Evolutionary conservation across 2,888 invertebrate species (phyloP), one percentile per base, ranked within the genome.

Genomic region (Neocrepidodera transversa): DNA sequence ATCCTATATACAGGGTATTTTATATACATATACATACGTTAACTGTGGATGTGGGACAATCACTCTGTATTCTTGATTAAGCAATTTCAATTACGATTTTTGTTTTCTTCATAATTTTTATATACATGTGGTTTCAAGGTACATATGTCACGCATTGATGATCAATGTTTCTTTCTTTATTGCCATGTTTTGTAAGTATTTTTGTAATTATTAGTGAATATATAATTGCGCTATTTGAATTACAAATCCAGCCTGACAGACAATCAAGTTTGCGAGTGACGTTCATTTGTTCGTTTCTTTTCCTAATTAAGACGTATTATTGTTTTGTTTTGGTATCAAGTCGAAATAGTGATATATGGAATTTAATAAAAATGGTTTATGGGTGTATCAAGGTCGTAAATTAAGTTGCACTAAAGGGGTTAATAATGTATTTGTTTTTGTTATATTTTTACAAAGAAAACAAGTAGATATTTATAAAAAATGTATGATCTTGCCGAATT

Each of bases 81-180:
- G 56, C 26, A 58, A 61, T 45, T 26, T 30, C 10, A 40, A 32
- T 32, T 32, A 32, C 11, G 3, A 42, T 42, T 42, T 42, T 42
- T 10, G 18, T 52, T 16, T 43, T 62, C 57, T 53, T 59, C 47
- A 30, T 54, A 52, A 42, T 53, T 48, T 62, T 58, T 47, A 40
- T 51, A 49, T 50, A 11, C 11, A 28, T 45, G n/a, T n/a, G 51
- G 23, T 42, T 65, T 51, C 63, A 56, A 62, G 64, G 64, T 60
- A n/a, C n/a, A n/a, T n/a, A 49, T 63, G 60, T 58, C 54, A 64
- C 58, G 60, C 60, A 43, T 45, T 60, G 60, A n/a, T 62, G 57
- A 47, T 13, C 51, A 57, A 18, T 53, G 60, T 60, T 60, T 54
- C 56, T 60, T 60, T 58, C 38, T 58, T 47, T 38, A 36, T 56